phyloP scores from a whole-genome alignment of 2,888 invertebrate genomes.

The Xestoiulus laeticollis region DNA sequence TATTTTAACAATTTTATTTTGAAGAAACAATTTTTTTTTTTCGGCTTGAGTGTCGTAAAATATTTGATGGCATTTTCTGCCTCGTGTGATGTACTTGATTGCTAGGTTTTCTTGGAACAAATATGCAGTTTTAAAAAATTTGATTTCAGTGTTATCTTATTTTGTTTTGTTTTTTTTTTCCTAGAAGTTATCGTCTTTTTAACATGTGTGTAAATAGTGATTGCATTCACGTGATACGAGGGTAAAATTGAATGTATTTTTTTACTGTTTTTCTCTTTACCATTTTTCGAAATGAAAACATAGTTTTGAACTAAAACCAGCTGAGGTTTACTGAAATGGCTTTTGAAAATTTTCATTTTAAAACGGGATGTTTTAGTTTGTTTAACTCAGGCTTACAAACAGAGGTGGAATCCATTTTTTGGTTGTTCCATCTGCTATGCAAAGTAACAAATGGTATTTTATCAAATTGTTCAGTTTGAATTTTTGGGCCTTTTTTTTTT shows the following conservation, averaged over 20 bases:
- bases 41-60: constrained; percentile 30
- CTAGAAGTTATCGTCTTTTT: constrained; percentile 14
- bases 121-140: constrained; percentile 31
- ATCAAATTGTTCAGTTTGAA: neutral
- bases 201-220: constrained; percentile 40
- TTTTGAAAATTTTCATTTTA: neutral
- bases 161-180: constrained; percentile 21
- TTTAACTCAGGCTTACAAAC: constrained; percentile 22
- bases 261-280: constrained; percentile 30
- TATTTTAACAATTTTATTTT: neutral
- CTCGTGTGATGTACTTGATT: neutral
- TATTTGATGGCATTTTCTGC: constrained; percentile 18
- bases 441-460: neutral
- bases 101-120: neutral
- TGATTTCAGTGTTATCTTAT: constrained; percentile 12
- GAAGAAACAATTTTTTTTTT: neutral
- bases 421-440: constrained; percentile 32
- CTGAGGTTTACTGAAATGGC: neutral
- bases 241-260: constrained; percentile 43
- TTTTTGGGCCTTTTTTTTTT: neutral
- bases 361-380: neutral
- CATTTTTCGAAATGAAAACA: neutral
- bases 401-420: constrained; percentile 2
- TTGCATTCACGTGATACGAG: constrained; percentile 43
- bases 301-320: neutral